Conservation (phyloP, 2,113 vertebrate species). For the Asarcornis scutulata region DNA sequence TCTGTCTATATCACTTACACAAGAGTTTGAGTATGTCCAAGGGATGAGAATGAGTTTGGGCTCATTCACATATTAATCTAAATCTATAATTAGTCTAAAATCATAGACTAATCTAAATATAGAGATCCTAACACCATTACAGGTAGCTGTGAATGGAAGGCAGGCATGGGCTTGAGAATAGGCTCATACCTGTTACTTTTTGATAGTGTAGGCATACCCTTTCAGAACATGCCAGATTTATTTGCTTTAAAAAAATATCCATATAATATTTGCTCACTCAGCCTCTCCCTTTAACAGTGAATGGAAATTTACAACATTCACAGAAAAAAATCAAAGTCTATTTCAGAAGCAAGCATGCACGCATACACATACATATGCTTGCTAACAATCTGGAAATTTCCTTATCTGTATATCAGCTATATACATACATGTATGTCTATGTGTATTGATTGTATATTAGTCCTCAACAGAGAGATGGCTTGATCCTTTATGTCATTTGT, state of each 20-base stretch:
- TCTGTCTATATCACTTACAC: not conserved
- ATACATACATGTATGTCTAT: not conserved
- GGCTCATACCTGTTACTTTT: not conserved
- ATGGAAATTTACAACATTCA: not conserved
- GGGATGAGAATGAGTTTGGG: not conserved
- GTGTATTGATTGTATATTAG: not conserved
- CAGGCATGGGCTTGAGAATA: not conserved
- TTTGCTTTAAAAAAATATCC: not conserved
- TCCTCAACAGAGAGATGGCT: not conserved
- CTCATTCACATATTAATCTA: not conserved
- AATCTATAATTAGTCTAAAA: not conserved
- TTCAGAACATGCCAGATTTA: conserved; percentile 7
- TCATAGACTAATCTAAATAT: not conserved
- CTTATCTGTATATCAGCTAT: not conserved
- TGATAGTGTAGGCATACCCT: conserved; percentile 23
- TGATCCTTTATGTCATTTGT: not conserved
- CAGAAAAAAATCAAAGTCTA: not conserved
- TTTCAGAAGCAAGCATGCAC: not conserved
- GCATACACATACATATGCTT: accelerated
- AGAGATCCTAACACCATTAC: not conserved
- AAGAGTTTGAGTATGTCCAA: not conserved
- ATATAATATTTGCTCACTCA: not conserved
- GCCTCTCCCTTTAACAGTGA: not conserved
- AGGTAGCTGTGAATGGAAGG: not conserved
- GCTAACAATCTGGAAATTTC: not conserved